Base-by-base conservation (phyloP, 30 jellyfish, hydroid and myxozoan genomes). In the Hydra vulgaris region DNA sequence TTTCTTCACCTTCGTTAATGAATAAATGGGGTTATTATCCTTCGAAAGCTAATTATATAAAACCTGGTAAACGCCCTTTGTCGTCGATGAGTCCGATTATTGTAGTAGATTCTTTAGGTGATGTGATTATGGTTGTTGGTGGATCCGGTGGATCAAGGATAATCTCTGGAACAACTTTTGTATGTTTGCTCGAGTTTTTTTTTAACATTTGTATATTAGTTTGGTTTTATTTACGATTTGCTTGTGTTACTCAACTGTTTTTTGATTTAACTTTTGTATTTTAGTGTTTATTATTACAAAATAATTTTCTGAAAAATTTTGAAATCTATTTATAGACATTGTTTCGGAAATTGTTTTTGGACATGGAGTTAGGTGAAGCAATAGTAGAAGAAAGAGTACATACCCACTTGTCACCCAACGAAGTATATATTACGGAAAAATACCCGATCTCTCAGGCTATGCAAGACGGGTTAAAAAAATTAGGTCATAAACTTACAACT, bases 61-160 rank as follows among this genome's bases (percentile, higher is more conserved):
- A 76, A 27, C 91, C 94, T 68, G 84, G 84, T 12, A 84, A 84
- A 79, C 70, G 94, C 0, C 94, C 94, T 4, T 55, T 79, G 40
- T 84, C 94, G 5, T 84, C 94, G 23, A 80, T 80, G 85, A 24
- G 90, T 40, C 94, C 94, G 18, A 17, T 76, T 27, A 84, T 84
- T 21, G 66, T 84, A 21, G 26, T 82, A 0, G 61, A 81, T 53
- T 23, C 70, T 3, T 54, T 25, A 0, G 94, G 90, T 15, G 88
- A 79, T n/a, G 85, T 84, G n/a, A 27, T 54, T 12, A 61, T 79
- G 76, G 77, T 77, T 17, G 80, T 74, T n/a, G 94, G 94, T 21
- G 94, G 78, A 16, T 79, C 94, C 1, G 94, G 94, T 25, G 94
- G 94, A 0, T 75, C 94, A 68, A 84, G 93, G 68, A 84, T 84